A percentile compares a stretch with the other conserved stretches of the same genome.
These are phyloP conservation scores for Bombus pascuorum DNA, from an alignment of 1,140 invertebrate genomes.

Conservation along the genomic window DNA sequence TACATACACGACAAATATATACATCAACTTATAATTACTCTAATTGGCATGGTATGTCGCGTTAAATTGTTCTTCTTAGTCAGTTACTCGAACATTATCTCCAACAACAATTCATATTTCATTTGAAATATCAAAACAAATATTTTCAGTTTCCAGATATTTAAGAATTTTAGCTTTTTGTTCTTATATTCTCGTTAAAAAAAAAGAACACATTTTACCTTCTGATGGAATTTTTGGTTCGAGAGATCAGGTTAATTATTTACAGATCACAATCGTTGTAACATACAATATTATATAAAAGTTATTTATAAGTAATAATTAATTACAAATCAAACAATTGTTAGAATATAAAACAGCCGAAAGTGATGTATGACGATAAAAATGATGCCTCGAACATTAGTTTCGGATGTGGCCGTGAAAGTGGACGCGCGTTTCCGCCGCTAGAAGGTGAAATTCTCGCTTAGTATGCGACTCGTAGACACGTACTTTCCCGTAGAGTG, in stretches of 20 bases:
- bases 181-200: background rate
- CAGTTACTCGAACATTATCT: background rate
- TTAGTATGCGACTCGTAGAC: constrained; percentile 44
- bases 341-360: background rate
- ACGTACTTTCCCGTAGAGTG: constrained; percentile 50
- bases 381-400: background rate
- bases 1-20: background rate
- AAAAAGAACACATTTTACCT: background rate
- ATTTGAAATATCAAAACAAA: background rate
- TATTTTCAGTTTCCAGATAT: background rate
- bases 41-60: background rate
- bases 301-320: too few relatives aligned
- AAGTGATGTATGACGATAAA: background rate
- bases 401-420: constrained; percentile 59
- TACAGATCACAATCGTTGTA: too few relatives aligned
- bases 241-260: too few relatives aligned
- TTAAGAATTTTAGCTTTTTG: background rate
- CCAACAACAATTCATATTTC: background rate
- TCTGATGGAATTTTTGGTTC: background rate
- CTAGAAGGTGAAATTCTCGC: constrained; percentile 59
- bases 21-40: background rate
- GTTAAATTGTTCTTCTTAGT: background rate
- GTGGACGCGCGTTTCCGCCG: constrained; percentile 47
- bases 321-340: too few relatives aligned
- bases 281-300: too few relatives aligned